Evolutionary conservation across 2,888 invertebrate genomes (phyloP).

Genomic region (Dioctria rufipes): DNA sequence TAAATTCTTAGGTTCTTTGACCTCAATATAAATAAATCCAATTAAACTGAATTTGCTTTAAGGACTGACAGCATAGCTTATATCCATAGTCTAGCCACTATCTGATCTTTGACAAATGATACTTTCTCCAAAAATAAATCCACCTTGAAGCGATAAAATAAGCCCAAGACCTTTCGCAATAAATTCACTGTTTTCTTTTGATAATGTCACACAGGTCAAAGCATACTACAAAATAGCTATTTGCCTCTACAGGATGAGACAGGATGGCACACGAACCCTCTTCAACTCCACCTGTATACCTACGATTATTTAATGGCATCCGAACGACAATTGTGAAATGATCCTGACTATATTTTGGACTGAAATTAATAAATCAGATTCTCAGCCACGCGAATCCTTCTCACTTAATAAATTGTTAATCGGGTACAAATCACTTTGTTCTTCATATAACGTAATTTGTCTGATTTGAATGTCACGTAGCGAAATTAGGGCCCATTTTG

Average conservation of each 20-base stretch:
- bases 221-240: not conserved
- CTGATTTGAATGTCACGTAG: conserved; percentile 50
- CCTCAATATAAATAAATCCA: too few relatives aligned
- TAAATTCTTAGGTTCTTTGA: too few relatives aligned
- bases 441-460: conserved; percentile 49
- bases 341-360: not conserved
- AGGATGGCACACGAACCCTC: not conserved
- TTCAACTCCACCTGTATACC: not conserved
- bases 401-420: conserved; percentile 46
- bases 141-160: conserved; percentile 31
- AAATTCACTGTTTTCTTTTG: conserved; percentile 27
- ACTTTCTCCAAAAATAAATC: conserved; percentile 1
- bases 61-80: too few relatives aligned
- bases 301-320: not conserved
- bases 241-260: not conserved
- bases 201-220: conserved; percentile 16
- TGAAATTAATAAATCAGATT: conserved; percentile 46
- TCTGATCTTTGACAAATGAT: conserved; percentile 16
- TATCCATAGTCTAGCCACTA: not conserved
- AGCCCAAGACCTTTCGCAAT: conserved; percentile 35
- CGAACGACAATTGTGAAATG: too few relatives aligned
- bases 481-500: conserved; percentile 30
- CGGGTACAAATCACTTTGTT: conserved; percentile 49
- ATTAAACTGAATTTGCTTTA: too few relatives aligned
- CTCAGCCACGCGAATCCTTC: not conserved